Evolutionary conservation across 2,113 vertebrate species (phyloP).

Genomic region (Panthera tigris): DNA sequence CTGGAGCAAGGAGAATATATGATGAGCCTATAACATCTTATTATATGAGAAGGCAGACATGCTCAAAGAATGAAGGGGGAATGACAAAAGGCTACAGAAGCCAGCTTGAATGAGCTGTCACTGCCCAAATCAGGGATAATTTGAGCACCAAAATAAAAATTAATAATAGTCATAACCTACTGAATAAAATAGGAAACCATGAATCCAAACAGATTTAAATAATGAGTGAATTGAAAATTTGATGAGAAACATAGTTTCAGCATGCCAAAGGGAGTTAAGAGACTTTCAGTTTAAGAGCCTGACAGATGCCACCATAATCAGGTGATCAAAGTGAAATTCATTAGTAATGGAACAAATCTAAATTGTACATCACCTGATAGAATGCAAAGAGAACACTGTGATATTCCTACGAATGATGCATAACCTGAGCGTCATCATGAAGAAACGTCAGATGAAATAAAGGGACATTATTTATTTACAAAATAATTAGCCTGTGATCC

Average conservation of each 20-base stretch:
- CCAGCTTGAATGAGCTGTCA: neutral
- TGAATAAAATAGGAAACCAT: neutral
- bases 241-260: neutral
- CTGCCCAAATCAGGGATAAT: neutral
- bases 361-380: neutral
- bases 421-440: neutral
- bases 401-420: neutral
- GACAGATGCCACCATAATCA: neutral
- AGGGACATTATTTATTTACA: neutral
- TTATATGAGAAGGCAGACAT: neutral
- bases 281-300: neutral
- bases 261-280: neutral
- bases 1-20: neutral
- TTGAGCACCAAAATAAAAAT: neutral
- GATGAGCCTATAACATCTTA: neutral
- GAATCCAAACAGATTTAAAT: neutral
- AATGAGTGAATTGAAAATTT: neutral
- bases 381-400: neutral
- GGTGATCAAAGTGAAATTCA: neutral
- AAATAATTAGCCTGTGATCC: neutral
- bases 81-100: neutral
- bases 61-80: neutral
- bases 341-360: neutral
- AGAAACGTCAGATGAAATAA: neutral
- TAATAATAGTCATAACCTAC: neutral